A percentile compares a stretch with the other conserved stretches of the same genome.
Conservation (phyloP, 2,797 vertebrate genomes). For the Hirundo rustica region DNA sequence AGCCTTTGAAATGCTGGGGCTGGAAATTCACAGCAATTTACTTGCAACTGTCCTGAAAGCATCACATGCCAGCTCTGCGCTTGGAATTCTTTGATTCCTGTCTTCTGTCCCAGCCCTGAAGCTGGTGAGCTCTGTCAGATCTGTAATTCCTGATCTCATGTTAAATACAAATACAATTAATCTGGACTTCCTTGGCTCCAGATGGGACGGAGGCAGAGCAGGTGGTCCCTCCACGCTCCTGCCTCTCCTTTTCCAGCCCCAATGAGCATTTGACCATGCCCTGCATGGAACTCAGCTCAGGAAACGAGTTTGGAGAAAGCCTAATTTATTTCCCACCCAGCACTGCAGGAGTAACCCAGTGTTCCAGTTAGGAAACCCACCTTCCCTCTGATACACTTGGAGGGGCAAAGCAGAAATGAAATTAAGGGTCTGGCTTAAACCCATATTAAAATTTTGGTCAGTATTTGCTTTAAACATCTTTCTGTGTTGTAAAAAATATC, state of each 20-base stretch:
- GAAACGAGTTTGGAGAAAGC: background rate
- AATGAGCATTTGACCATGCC: background rate
- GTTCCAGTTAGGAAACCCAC: background rate
- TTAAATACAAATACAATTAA: background rate
- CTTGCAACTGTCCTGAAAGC: background rate
- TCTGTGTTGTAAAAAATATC: background rate
- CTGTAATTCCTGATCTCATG: background rate
- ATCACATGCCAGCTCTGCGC: accelerated
- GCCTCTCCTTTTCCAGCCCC: background rate
- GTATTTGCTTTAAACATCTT: background rate
- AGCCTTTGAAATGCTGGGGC: background rate
- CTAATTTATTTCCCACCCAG: background rate
- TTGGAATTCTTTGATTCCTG: background rate
- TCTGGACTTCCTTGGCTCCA: background rate
- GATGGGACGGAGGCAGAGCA: accelerated
- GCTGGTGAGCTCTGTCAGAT: background rate
- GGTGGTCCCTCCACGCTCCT: accelerated
- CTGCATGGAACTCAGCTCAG: background rate
- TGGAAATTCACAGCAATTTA: background rate
- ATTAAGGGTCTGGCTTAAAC: background rate
- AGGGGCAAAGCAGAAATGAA: background rate
- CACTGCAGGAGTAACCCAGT: background rate
- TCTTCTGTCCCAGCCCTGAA: background rate
- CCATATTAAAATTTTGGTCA: accelerated
- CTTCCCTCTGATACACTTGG: background rate